Conservation (phyloP, 1,140 invertebrate genomes). For the Eubasilissa regina region DNA sequence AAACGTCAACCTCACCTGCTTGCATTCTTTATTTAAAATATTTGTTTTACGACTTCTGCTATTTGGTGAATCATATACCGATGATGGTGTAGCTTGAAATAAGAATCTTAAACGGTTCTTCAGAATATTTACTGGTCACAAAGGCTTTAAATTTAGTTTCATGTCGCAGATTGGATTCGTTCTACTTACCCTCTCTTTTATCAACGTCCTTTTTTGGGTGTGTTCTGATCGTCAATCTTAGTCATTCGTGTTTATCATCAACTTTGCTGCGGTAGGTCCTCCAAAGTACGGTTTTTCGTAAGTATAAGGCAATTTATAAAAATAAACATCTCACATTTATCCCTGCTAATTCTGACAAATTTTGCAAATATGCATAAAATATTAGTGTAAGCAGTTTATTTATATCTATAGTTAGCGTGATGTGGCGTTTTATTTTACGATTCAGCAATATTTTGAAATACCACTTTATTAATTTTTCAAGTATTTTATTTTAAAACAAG, state of each 20-base stretch:
- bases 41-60: constrained; percentile 16
- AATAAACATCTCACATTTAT: too few species aligned
- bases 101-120: not conserved
- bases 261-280: constrained; percentile 74
- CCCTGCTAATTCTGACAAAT: too few species aligned
- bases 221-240: constrained; percentile 23
- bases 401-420: too few species aligned
- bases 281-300: not conserved
- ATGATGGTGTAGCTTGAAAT: not conserved
- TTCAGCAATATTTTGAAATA: too few species aligned
- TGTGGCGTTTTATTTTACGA: too few species aligned
- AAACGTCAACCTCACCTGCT: constrained; percentile 53
- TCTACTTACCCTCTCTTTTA: constrained; percentile 41
- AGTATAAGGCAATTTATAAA: not conserved
- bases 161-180: constrained; percentile 19
- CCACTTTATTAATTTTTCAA: too few species aligned
- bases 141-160: constrained; percentile 16
- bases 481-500: too few species aligned
- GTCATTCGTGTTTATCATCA: constrained; percentile 66
- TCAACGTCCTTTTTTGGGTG: constrained; percentile 37
- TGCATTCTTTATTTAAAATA: constrained; percentile 23
- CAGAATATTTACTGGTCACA: not conserved
- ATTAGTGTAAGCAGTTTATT: too few species aligned
- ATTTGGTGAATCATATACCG: not conserved
- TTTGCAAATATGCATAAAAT: too few species aligned